Evolutionary conservation across 2,797 vertebrate genomes (phyloP).

Genomic region (Dendrocincla fuliginosa): DNA sequence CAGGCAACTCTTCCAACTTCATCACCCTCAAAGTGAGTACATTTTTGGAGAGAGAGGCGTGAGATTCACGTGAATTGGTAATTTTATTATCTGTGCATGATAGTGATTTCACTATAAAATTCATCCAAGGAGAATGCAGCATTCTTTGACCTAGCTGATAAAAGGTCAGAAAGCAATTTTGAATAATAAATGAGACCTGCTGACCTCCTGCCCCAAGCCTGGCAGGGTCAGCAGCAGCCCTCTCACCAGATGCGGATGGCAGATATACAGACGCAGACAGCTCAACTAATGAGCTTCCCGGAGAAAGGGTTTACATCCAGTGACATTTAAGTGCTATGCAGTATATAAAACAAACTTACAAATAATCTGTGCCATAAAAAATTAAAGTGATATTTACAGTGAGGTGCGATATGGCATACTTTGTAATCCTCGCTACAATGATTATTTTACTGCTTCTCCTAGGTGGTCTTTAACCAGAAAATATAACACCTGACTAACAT

Average conservation of each 20-base stretch:
- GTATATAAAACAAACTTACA: slow-evolving; percentile 31
- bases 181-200: slow-evolving; percentile 87
- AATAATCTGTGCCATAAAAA: slow-evolving; percentile 39
- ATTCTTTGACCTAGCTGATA: slow-evolving; percentile 76
- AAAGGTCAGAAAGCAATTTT: slow-evolving; percentile 84
- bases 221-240: slow-evolving; percentile 77
- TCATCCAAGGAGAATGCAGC: slow-evolving; percentile 69
- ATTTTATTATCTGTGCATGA: slow-evolving; percentile 70
- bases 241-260: slow-evolving; percentile 79
- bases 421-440: background rate
- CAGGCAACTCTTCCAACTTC: slow-evolving; percentile 9
- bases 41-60: slow-evolving; percentile 5
- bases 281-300: slow-evolving; percentile 77
- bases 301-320: slow-evolving; percentile 38
- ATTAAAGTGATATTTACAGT: slow-evolving; percentile 46
- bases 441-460: slow-evolving; percentile 28
- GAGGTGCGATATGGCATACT: background rate
- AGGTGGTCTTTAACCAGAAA: slow-evolving; percentile 2
- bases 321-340: slow-evolving; percentile 34
- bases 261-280: slow-evolving; percentile 72
- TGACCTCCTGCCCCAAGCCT: slow-evolving; percentile 80
- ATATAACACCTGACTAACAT: background rate
- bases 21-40: background rate
- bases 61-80: background rate
- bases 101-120: slow-evolving; percentile 76